Base-by-base conservation (phyloP, 2,113 vertebrate genomes). In the Urocitellus parryii region DNA sequence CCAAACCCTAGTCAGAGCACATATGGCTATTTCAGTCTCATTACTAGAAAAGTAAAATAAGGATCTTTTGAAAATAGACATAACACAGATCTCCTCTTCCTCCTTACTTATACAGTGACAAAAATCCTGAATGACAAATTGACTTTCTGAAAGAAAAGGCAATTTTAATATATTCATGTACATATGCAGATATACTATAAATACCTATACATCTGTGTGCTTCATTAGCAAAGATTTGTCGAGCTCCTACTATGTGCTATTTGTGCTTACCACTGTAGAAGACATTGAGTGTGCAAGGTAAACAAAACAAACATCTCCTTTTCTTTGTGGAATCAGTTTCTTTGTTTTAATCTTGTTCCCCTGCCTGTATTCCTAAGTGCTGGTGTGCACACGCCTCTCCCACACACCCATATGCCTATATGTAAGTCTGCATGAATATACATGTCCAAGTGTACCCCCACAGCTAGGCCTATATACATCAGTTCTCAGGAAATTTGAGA, bases 41-140 rank as follows among this genome's bases (percentile, higher is more conserved):
- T 97, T 98, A 96, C 95, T 97, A 96, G 95, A 93, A 96, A 96
- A 96, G 87, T 96, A 94, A 97, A 97, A 84, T 91, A 95, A 92
- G 85, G 58, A 92, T 94, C 63, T 93, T 92, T 97, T 95, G 95
- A 91, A 97, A 97, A 92, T 88, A 97, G 94, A 94, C 85, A 63
- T 76, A 96, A 96, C 72, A 92, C 77, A 90, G 83, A 97, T 95
- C 82, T 94, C 77, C 56, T 76, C 61, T 88, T 92, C 89, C 79
- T 97, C 42, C 37, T 90, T 88, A 90, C 81, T 95, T 95, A 96
- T 29, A 72, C 39, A 78, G 91, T 90, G 86, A 96, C 80, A 92
- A 91, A 98, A 97, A 90, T 81, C n/a, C 32, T 97, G 89, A 97
- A 95, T 93, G 97, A 95, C 82, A 96, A 97, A 86, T 27, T 94